These are phyloP conservation scores for Drosophila borealis DNA, from an alignment of 2,888 invertebrate species.

Conservation along the genomic window DNA sequence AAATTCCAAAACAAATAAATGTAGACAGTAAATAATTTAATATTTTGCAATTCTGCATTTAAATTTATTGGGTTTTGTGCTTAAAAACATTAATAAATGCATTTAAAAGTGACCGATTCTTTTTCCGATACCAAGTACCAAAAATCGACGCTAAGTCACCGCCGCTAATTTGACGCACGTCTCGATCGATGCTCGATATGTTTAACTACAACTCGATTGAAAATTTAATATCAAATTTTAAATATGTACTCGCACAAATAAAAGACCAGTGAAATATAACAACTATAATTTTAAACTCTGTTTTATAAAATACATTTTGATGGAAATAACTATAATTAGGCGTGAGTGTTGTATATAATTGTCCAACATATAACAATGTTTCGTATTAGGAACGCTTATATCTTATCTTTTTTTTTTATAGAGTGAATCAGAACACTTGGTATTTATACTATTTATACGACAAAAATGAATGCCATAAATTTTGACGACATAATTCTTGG, in stretches of 20 bases:
- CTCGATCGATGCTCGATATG: background rate
- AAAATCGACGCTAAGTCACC: no score
- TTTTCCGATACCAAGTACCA: no score
- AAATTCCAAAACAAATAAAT: no score
- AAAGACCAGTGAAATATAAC: background rate
- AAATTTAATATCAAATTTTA: background rate
- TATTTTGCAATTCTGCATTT: no score
- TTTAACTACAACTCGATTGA: background rate
- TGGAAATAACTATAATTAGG: background rate
- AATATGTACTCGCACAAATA: background rate
- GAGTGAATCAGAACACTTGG: background rate
- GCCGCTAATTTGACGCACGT: no score
- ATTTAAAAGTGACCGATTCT: no score
- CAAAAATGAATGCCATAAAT: constrained; percentile 29
- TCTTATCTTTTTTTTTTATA: background rate
- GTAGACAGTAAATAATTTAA: no score
- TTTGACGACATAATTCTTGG: constrained; percentile 6
- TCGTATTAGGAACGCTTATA: no score
- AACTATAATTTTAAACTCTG: background rate
- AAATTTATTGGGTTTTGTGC: no score
- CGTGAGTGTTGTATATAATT: background rate
- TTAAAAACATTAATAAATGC: no score
- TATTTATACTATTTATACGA: no score
- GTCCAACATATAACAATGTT: background rate
- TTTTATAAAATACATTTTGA: background rate